A percentile compares a stretch with the other conserved stretches of the same genome.
Conservation (phyloP, 2,888 invertebrate genomes). For the Malthinus flaveolus region DNA sequence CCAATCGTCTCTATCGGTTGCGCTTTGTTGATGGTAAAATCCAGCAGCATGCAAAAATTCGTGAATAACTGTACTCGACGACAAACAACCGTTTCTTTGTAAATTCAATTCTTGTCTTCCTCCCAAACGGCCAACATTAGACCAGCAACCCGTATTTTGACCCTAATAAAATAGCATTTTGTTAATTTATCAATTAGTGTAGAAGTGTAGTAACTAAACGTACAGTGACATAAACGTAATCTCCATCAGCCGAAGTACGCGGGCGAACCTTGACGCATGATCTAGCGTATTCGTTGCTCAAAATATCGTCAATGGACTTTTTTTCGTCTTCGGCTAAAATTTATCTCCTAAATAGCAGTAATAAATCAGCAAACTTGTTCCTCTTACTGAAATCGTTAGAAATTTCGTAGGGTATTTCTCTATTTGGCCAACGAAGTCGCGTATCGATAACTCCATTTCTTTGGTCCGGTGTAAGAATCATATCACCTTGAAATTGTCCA, state of each 20-base stretch:
- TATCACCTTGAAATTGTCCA: constrained; percentile 11
- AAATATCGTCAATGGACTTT: neutral
- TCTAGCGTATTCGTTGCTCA: neutral
- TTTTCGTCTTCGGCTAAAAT: neutral
- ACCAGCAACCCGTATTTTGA: constrained; percentile 23
- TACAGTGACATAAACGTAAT: constrained; percentile 10
- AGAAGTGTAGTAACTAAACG: neutral
- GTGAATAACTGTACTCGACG: constrained; percentile 70
- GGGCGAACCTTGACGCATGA: constrained; percentile 1
- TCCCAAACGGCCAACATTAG: constrained; percentile 23
- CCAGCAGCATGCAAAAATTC: constrained; percentile 80
- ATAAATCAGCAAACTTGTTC: neutral
- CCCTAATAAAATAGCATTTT: constrained; percentile 11
- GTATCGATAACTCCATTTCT: constrained; percentile 1
- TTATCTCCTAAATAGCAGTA: neutral
- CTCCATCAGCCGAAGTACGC: neutral
- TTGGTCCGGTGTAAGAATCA: constrained; percentile 9
- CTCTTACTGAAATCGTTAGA: neutral
- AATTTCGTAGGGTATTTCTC: neutral
- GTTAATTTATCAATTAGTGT: neutral
- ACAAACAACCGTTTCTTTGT: constrained; percentile 60
- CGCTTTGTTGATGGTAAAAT: constrained; percentile 83
- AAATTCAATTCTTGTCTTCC: constrained; percentile 21
- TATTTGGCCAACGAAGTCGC: constrained; percentile 3
- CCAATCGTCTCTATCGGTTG: constrained; percentile 75